Percentiles rank a stretch among this genome's conserved stretches.
Evolutionary conservation across 2,797 vertebrate species (phyloP).

Genomic region (Poliocrania exsul): DNA sequence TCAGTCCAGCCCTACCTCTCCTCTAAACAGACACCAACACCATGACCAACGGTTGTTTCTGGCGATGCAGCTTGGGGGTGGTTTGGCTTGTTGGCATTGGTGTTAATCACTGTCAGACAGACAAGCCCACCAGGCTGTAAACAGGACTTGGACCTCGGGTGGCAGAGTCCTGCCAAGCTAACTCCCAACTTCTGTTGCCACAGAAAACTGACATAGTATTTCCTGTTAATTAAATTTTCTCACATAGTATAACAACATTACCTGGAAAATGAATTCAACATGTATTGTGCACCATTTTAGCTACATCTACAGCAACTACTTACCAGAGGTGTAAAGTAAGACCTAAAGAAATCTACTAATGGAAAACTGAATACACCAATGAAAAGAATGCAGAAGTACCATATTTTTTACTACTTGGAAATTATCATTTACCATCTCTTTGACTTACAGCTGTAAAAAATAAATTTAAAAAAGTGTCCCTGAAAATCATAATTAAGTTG

Average conservation of each 20-base stretch:
- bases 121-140: not conserved
- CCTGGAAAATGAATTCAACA: not conserved
- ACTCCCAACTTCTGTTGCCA: not conserved
- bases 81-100: not conserved
- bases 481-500: not conserved
- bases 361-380: not conserved
- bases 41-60: accelerated
- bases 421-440: not conserved
- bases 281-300: not conserved
- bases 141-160: not conserved
- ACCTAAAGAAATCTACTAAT: not conserved
- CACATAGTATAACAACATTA: not conserved
- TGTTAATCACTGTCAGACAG: not conserved
- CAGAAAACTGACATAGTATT: not conserved
- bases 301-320: not conserved
- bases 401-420: not conserved
- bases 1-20: not conserved
- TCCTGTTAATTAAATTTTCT: not conserved
- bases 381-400: not conserved
- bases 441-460: not conserved
- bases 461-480: not conserved
- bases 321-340: not conserved
- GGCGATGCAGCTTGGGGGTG: not conserved
- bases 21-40: not conserved
- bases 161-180: not conserved